These are phyloP conservation scores for Drosophila quasianomalipes DNA, from an alignment of 2,888 invertebrate genomes.

Conservation along the genomic window DNA sequence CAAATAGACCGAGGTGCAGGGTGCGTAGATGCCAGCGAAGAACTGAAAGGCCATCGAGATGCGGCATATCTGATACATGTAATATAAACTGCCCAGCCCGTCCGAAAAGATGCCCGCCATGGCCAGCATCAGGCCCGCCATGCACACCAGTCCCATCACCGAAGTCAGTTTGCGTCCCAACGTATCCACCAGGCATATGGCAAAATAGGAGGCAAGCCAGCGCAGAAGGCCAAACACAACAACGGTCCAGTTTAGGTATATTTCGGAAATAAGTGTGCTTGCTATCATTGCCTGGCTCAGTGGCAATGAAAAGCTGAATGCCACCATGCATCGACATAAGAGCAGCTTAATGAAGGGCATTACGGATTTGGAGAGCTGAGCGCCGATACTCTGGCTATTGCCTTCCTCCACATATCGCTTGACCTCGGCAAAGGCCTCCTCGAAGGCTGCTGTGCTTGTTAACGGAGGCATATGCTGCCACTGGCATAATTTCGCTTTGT, in stretches of 20 bases:
- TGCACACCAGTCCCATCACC: constrained; percentile 59
- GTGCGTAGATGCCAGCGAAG: constrained; percentile 70
- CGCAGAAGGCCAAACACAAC: constrained; percentile 64
- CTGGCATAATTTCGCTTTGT: constrained; percentile 57
- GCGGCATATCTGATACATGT: constrained; percentile 52
- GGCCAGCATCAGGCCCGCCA: constrained; percentile 67
- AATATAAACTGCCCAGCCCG: not conserved
- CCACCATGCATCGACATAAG: constrained; percentile 71
- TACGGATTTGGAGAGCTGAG: constrained; percentile 36
- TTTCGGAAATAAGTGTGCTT: not conserved
- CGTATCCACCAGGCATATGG: constrained; percentile 58
- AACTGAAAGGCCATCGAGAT: constrained; percentile 71
- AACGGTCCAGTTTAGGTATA: constrained; percentile 47
- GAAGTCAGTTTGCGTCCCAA: constrained; percentile 66
- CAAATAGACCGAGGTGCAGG: constrained; percentile 70
- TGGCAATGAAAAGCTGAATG: constrained; percentile 78
- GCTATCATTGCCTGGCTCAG: constrained; percentile 43
- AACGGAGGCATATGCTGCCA: constrained; percentile 40
- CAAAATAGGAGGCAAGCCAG: constrained; percentile 55
- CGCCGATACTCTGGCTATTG: constrained; percentile 35
- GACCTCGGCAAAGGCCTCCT: constrained; percentile 59
- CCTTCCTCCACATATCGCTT: constrained; percentile 68
- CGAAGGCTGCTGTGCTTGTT: constrained; percentile 24
- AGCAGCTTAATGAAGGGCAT: constrained; percentile 74
- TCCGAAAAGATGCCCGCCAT: constrained; percentile 57